Evolutionary conservation across 2,113 vertebrate genomes (phyloP).

Genomic region (Petromus typicus): DNA sequence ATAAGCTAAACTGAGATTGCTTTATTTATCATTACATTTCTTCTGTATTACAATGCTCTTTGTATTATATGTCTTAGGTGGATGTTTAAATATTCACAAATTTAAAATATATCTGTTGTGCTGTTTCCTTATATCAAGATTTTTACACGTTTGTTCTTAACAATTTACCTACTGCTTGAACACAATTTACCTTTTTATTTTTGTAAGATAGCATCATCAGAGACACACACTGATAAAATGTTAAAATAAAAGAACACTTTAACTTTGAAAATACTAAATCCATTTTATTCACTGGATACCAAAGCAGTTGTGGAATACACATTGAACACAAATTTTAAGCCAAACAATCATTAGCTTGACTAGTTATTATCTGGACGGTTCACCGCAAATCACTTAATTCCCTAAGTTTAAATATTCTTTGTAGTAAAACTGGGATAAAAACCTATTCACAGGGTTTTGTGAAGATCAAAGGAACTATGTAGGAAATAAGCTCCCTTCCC

Average conservation of each 20-base stretch:
- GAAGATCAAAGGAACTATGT: background rate
- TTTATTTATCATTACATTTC: background rate
- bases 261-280: background rate
- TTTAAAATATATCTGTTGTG: background rate
- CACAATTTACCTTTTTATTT: slow-evolving; percentile 17
- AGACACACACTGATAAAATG: background rate
- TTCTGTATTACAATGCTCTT: background rate
- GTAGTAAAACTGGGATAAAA: slow-evolving; percentile 23
- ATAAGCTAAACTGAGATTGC: slow-evolving; percentile 3
- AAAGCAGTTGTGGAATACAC: background rate
- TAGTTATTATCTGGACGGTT: background rate
- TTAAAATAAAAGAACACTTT: background rate
- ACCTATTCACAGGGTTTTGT: background rate
- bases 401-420: background rate
- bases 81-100: background rate
- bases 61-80: background rate
- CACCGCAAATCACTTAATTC: background rate
- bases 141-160: background rate
- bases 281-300: slow-evolving; percentile 1
- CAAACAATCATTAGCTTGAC: background rate
- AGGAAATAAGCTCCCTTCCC: background rate
- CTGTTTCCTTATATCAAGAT: background rate
- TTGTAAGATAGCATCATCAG: background rate
- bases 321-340: background rate
- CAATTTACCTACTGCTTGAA: background rate